Percentiles rank a stretch among this genome's conserved stretches.
phyloP scores from a whole-genome alignment of 2,797 vertebrate genomes.

The Siniperca obscura region DNA sequence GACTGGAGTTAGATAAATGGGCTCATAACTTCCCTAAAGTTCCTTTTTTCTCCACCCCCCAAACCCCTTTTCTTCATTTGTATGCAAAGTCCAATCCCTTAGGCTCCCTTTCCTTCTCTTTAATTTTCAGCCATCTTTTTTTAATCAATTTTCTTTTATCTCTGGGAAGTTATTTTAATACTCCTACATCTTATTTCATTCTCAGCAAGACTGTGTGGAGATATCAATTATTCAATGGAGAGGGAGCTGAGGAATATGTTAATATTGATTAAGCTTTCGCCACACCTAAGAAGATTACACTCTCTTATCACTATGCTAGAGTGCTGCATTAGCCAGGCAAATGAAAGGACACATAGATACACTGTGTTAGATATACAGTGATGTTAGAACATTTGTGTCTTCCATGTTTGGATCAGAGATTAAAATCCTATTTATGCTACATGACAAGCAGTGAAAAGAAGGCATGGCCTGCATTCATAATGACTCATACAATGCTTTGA shows the following conservation, averaged over 20 bases:
- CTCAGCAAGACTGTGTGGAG: constrained; percentile 84
- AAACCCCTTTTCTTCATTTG: constrained; percentile 80
- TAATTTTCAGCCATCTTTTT: constrained; percentile 87
- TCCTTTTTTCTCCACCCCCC: constrained; percentile 71
- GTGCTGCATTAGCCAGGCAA: constrained; percentile 81
- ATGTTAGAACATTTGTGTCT: constrained; percentile 65
- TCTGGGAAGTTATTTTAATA: constrained; percentile 88
- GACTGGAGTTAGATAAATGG: constrained; percentile 83
- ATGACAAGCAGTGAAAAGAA: constrained; percentile 53
- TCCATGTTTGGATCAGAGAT: constrained; percentile 76
- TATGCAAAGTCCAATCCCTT: constrained; percentile 84
- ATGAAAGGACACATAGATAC: constrained; percentile 78
- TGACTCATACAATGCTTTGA: constrained; percentile 60
- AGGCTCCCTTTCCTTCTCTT: constrained; percentile 83
- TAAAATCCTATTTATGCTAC: constrained; percentile 71
- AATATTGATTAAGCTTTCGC: constrained; percentile 87
- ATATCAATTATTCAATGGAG: constrained; percentile 89
- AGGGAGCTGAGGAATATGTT: constrained; percentile 86
- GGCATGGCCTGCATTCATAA: constrained; percentile 57
- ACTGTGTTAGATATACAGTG: constrained; percentile 71
- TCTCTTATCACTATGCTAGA: constrained; percentile 84
- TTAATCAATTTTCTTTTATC: constrained; percentile 89
- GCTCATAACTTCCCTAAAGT: constrained; percentile 84
- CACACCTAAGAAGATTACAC: constrained; percentile 86
- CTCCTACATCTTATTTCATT: constrained; percentile 88